These are phyloP conservation scores for Drosophila meridiana DNA, from an alignment of 2,888 invertebrate genomes.

Conservation along the genomic window DNA sequence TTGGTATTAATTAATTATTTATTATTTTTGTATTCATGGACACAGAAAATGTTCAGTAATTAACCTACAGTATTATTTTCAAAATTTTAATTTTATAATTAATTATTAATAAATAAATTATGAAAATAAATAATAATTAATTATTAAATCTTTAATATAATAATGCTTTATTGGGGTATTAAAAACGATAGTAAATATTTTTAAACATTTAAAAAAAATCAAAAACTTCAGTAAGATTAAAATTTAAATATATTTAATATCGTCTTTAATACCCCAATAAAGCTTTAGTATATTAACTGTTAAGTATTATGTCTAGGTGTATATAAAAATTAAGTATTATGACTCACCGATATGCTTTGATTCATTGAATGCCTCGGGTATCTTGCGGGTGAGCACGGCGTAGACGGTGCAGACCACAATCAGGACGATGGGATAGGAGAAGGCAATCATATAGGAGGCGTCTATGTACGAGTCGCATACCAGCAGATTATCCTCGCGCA, in stretches of 20 bases:
- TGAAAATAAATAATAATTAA: no score
- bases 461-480: slow-evolving; percentile 97
- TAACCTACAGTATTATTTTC: no score
- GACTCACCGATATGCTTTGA: slow-evolving; percentile 96
- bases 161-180: background rate
- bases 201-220: background rate
- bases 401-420: slow-evolving; percentile 98
- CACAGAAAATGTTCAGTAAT: no score
- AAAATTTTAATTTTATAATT: no score
- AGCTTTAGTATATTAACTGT: background rate
- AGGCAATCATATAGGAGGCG: slow-evolving; percentile 97
- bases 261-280: background rate
- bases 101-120: no score
- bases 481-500: slow-evolving; percentile 95
- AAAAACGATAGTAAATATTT: no score
- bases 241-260: background rate
- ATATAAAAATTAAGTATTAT: slow-evolving; percentile 13
- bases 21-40: no score
- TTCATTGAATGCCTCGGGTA: slow-evolving; percentile 99
- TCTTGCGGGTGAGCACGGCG: slow-evolving; percentile 97
- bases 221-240: background rate
- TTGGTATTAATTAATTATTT: no score
- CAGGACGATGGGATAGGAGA: slow-evolving; percentile 95
- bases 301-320: background rate
- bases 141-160: background rate